phyloP scores from a whole-genome alignment of 2,113 vertebrate genomes.

The Phycodurus eques region DNA sequence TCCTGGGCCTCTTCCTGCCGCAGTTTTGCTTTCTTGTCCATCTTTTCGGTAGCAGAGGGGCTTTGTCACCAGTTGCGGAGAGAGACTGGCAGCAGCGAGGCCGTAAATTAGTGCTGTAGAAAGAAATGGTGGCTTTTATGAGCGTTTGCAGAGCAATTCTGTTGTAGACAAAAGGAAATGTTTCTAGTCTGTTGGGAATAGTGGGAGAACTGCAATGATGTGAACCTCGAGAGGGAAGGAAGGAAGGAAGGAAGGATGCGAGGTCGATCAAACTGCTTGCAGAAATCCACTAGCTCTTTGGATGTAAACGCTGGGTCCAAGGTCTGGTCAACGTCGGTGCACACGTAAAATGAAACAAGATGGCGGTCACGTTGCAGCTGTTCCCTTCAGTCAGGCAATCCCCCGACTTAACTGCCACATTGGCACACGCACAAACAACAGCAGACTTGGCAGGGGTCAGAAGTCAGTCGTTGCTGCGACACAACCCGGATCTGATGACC shows the following conservation, averaged over 20 bases:
- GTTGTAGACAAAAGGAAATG: constrained; percentile 30
- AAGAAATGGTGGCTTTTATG: constrained; percentile 59
- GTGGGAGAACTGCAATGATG: constrained; percentile 9
- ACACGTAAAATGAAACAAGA: constrained; percentile 16
- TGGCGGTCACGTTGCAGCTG: constrained; percentile 53
- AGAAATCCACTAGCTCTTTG: constrained; percentile 36
- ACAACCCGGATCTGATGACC: constrained; percentile 58
- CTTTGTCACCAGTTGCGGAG: constrained; percentile 32
- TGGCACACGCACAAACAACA: constrained; percentile 28
- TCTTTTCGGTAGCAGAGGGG: constrained; percentile 54
- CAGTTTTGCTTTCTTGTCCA: constrained; percentile 38
- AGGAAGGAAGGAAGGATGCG: constrained; percentile 34
- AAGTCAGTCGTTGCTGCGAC: constrained; percentile 44
- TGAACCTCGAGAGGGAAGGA: constrained; percentile 31
- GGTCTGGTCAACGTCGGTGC: constrained; percentile 16
- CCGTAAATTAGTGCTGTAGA: constrained; percentile 53
- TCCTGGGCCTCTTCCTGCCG: constrained; percentile 14
- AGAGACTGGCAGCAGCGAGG: constrained; percentile 12
- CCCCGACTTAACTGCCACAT: constrained; percentile 19
- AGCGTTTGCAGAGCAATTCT: constrained; percentile 58
- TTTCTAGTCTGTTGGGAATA: constrained; percentile 18
- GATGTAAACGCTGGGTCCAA: constrained; percentile 29
- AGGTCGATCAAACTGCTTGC: constrained; percentile 41
- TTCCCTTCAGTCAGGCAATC: constrained; percentile 43
- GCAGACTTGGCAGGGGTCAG: constrained; percentile 31